Percentiles rank a stretch among this genome's conserved stretches.
These are phyloP conservation scores for Kuschelorhynchus macadamiae DNA, from an alignment of 2,888 invertebrate species.

Conservation along the genomic window DNA sequence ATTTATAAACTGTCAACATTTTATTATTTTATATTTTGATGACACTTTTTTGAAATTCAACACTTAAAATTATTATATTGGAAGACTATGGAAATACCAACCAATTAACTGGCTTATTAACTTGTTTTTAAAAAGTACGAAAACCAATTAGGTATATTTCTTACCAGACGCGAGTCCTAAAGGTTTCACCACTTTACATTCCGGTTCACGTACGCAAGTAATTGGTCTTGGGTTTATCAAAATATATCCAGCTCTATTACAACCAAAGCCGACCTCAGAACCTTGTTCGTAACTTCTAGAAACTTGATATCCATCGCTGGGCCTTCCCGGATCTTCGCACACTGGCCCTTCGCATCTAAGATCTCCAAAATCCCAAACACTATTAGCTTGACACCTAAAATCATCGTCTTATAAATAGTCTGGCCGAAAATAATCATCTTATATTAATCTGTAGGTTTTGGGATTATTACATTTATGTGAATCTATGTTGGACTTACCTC, in stretches of 20 bases:
- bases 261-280: slow-evolving; percentile 92
- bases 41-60: too few relatives aligned
- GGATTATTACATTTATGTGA: too few relatives aligned
- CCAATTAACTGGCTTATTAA: too few relatives aligned
- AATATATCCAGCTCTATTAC: slow-evolving; percentile 92
- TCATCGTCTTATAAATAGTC: too few relatives aligned
- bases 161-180: slow-evolving; percentile 89
- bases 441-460: too few relatives aligned
- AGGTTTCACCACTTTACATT: slow-evolving; percentile 93
- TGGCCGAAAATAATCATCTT: too few relatives aligned
- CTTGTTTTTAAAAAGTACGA: too few relatives aligned
- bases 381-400: slow-evolving; percentile 84
- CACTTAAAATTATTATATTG: too few relatives aligned
- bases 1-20: too few relatives aligned
- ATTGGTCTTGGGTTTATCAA: slow-evolving; percentile 92
- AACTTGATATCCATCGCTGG: slow-evolving; percentile 91
- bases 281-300: slow-evolving; percentile 90
- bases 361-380: slow-evolving; percentile 98
- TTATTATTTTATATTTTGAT: too few relatives aligned
- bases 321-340: slow-evolving; percentile 95
- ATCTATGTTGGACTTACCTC: slow-evolving; percentile 62
- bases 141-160: background rate
- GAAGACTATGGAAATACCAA: too few relatives aligned
- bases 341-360: slow-evolving; percentile 96
- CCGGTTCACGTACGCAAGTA: slow-evolving; percentile 91